phyloP scores from a whole-genome alignment of 2,113 vertebrate genomes.

The Zosterops hypoxanthus region DNA sequence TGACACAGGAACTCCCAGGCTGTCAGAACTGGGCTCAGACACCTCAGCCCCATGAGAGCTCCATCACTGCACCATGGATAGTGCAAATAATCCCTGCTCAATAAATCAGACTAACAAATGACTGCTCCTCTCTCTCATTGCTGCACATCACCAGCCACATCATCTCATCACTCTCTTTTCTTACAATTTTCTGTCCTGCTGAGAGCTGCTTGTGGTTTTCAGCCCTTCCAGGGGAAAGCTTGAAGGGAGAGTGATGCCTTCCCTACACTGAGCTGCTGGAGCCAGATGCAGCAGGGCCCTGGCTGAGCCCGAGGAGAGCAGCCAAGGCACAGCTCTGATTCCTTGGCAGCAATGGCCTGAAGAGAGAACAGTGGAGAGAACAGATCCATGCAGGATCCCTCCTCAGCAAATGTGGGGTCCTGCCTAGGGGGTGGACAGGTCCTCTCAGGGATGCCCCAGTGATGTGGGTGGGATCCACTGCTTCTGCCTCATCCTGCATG shows the following conservation, averaged over 20 bases:
- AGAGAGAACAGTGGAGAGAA: not conserved
- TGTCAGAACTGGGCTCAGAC: not conserved
- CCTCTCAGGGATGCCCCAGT: fast-evolving
- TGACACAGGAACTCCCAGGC: not conserved
- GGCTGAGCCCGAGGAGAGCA: not conserved
- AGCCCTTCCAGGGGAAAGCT: not conserved
- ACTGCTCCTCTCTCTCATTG: not conserved
- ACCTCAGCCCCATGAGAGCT: not conserved
- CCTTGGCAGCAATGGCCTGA: not conserved
- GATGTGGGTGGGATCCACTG: fast-evolving
- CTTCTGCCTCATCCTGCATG: not conserved
- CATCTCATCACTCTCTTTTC: not conserved
- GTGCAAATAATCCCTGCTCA: not conserved
- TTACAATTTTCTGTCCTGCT: not conserved
- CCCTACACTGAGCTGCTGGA: not conserved
- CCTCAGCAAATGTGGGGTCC: not conserved
- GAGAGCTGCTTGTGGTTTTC: not conserved
- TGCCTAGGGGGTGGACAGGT: not conserved
- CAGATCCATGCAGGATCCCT: not conserved
- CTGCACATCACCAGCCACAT: not conserved
- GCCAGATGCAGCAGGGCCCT: not conserved
- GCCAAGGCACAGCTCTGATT: not conserved
- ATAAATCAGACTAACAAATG: not conserved
- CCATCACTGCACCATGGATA: not conserved
- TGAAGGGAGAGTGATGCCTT: not conserved